These are phyloP conservation scores for Chaetogeoica ovagalla DNA, from an alignment of 2,888 invertebrate genomes.

Conservation along the genomic window DNA sequence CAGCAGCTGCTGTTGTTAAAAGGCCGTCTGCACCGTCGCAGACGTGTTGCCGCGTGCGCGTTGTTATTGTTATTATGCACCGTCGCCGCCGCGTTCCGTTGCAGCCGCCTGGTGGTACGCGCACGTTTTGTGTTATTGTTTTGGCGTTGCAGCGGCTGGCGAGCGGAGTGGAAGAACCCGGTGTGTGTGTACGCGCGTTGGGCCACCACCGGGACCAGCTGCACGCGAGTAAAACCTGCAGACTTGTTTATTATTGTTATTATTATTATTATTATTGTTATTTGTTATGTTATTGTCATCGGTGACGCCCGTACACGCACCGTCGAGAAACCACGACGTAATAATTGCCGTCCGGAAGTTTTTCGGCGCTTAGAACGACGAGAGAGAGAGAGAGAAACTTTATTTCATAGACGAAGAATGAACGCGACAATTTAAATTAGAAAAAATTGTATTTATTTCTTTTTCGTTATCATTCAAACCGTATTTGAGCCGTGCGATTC, in stretches of 20 bases:
- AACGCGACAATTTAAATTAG: no score
- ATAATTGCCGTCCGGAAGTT: no score
- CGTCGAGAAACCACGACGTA: no score
- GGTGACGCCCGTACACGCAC: no score
- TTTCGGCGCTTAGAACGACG: no score
- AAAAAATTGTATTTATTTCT: no score
- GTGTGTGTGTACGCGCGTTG: neutral
- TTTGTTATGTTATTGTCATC: no score
- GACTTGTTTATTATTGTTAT: neutral
- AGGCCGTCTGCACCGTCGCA: neutral
- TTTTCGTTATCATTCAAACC: no score
- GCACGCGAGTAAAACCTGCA: neutral
- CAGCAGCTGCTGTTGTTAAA: constrained; percentile 1
- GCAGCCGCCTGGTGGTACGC: no score
- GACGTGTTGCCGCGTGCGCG: neutral
- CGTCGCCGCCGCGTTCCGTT: neutral
- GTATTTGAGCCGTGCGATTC: no score
- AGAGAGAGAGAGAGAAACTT: no score
- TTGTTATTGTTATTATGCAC: constrained; percentile 12
- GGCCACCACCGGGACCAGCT: neutral
- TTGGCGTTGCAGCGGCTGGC: neutral
- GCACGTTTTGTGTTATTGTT: constrained; percentile 14
- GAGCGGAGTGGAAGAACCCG: neutral
- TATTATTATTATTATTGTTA: neutral
- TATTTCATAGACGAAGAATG: no score